These are phyloP conservation scores for Smittia aterrima DNA, from an alignment of 2,888 invertebrate species.

Conservation along the genomic window DNA sequence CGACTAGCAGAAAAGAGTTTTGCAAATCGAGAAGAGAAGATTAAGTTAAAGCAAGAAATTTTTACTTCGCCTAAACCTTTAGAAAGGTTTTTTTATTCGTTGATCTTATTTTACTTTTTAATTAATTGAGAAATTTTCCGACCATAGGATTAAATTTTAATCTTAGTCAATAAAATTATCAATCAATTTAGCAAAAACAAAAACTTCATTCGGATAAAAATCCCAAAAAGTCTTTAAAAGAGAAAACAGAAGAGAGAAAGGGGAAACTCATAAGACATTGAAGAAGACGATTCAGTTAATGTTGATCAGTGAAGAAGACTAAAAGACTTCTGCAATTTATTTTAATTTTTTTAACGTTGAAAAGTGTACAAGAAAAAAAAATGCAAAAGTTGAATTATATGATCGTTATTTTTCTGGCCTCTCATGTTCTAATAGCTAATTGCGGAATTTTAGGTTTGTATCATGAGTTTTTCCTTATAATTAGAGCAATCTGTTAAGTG, in stretches of 20 bases:
- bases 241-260: background rate
- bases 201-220: too few species aligned
- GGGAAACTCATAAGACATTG: background rate
- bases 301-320: conserved; percentile 6
- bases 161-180: too few species aligned
- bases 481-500: conserved; percentile 12
- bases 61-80: too few species aligned
- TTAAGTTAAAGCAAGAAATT: too few species aligned
- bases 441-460: conserved; percentile 35
- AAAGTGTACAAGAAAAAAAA: background rate
- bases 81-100: too few species aligned
- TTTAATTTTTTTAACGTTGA: background rate
- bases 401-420: background rate
- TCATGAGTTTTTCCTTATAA: background rate
- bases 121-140: too few species aligned
- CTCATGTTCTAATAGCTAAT: conserved; percentile 8
- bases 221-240: too few species aligned
- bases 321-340: background rate
- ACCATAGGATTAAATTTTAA: too few species aligned
- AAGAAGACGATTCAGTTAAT: conserved; percentile 25
- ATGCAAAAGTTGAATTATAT: conserved; percentile 28
- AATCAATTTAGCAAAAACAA: too few species aligned
- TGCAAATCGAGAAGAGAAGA: too few species aligned
- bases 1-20: too few species aligned
- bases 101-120: too few species aligned